Base-by-base conservation (phyloP, 2,113 vertebrate genomes). In the Cardinalis cardinalis region DNA sequence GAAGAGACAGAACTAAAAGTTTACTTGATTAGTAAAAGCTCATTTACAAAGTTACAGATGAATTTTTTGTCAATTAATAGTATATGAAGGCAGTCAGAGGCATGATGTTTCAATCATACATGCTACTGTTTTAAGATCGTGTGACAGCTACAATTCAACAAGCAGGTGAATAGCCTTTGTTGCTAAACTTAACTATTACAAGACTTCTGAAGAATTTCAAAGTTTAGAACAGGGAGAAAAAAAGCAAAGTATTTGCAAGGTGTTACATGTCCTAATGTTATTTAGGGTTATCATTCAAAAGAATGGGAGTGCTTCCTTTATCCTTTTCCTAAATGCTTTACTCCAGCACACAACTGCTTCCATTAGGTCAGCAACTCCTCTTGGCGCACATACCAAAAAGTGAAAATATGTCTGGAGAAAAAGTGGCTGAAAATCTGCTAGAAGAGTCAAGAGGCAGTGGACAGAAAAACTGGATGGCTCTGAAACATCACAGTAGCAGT, bases 1-100 rank as follows among this genome's bases (percentile, higher is more conserved):
- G 15, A 71, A 58, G 21, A 82, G 4, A 29, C 20, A 63, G 24
- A 83, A 83, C 7, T 49, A 73, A 21, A 69, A 65, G 68, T 43
- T 40, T 64, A 86, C 18, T 81, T 51, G 15, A 25, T 68, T 80
- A 25, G n/a, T 59, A 71, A 91, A 94, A 81, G n/a, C n/a, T 81
- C 21, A 74, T 41, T 85, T 83, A 70, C 46, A 49, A 97, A 72
- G 88, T 96, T 91, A 97, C 12, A 90, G 69, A 55, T 40, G 60
- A 93, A 8, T 38, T 92, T 91, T 76, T 63, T 64, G 60, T 65
- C 63, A 91, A 88, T 95, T 70, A 89, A 56, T 80, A 80, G 24
- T 55, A 86, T 52, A 72, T 72, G 52, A 89, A 90, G 25, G 60
- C 48, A 80, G 80, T 85, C 88, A 86, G n/a, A 73, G 28, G 52